Conservation (phyloP, 2,113 vertebrate genomes). For the Erythrocercus mccallii region DNA sequence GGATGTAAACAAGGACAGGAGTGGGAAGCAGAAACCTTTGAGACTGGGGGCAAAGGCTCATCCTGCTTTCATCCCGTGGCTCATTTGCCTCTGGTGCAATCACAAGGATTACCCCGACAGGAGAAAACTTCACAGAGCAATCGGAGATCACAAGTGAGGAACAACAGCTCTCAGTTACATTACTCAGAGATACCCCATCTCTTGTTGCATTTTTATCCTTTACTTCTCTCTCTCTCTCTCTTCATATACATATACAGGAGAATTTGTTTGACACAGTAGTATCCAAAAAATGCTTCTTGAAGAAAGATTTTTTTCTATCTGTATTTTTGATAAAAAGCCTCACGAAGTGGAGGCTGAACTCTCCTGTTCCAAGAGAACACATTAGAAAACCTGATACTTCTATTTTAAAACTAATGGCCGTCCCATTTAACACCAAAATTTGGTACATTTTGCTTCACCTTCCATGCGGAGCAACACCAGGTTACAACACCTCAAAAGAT, state of each 20-base stretch:
- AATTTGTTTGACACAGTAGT: neutral
- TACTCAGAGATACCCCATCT: neutral
- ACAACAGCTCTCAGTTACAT: neutral
- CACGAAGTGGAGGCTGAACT: neutral
- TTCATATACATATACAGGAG: neutral
- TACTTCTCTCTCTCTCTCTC: neutral
- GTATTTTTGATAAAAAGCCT: neutral
- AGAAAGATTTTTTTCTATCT: neutral
- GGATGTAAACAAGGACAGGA: neutral
- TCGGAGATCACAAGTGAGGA: fast-evolving
- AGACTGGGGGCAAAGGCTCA: neutral
- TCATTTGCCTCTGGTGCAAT: neutral
- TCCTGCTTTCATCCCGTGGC: neutral
- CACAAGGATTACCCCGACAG: neutral
- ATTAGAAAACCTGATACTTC: neutral
- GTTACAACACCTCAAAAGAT: neutral
- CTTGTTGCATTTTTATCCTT: neutral
- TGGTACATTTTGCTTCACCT: neutral
- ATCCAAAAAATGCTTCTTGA: neutral
- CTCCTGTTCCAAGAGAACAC: neutral
- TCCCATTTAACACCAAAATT: neutral
- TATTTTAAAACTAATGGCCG: neutral
- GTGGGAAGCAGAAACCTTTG: neutral
- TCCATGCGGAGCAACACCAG: neutral
- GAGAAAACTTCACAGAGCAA: neutral